Conservation (phyloP, 2,797 vertebrate species). For the Phyllotis vaccarum region DNA sequence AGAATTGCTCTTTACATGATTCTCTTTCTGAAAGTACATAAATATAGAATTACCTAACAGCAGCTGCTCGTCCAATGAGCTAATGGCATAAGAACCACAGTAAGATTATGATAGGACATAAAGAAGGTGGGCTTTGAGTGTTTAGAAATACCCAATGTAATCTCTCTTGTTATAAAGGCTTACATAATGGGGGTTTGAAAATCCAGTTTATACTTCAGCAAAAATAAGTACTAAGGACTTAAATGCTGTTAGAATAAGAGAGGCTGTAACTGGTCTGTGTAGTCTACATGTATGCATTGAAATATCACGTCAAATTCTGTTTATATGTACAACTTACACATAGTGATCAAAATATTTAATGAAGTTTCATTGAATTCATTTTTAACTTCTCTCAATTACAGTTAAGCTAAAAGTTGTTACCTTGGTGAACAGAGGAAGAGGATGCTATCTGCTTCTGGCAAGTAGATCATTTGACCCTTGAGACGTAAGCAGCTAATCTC, state of each 20-base stretch:
- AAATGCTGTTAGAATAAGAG: neutral
- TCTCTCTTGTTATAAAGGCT: neutral
- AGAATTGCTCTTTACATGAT: neutral
- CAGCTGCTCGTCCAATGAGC: neutral
- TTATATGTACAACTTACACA: neutral
- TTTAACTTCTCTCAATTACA: neutral
- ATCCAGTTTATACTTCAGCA: neutral
- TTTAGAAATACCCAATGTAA: neutral
- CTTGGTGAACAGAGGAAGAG: constrained; percentile 99
- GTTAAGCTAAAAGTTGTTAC: constrained; percentile 85
- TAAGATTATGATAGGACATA: neutral
- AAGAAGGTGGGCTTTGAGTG: neutral
- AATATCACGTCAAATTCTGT: neutral
- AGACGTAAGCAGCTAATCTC: constrained; percentile 98
- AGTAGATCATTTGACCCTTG: constrained; percentile 99
- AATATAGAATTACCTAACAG: neutral
- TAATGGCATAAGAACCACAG: neutral
- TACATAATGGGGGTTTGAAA: neutral
- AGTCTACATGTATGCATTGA: neutral
- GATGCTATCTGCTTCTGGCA: constrained; percentile 99
- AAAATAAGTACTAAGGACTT: neutral
- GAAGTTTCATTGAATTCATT: neutral
- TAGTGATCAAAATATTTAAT: neutral
- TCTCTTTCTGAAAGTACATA: neutral
- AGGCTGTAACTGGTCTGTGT: neutral